A percentile compares a stretch with the other conserved stretches of the same genome.
phyloP scores from a whole-genome alignment of 2,113 vertebrate genomes.

The Bufo gargarizans region DNA sequence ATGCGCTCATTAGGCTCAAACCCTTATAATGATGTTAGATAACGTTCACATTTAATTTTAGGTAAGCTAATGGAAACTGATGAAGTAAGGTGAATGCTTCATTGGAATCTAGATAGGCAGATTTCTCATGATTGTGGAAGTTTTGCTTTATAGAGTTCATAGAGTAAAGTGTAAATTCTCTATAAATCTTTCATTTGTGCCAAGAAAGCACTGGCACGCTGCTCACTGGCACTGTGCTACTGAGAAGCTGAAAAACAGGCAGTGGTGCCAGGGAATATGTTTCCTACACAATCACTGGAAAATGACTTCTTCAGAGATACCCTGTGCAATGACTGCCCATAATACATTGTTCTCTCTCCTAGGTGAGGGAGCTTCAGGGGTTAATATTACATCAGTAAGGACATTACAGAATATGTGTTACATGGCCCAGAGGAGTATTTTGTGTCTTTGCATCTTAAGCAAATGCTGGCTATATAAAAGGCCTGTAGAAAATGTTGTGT shows the following conservation, averaged over 20 bases:
- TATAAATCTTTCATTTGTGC: constrained; percentile 1
- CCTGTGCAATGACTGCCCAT: not conserved
- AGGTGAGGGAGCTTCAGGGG: not conserved
- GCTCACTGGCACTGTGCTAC: constrained; percentile 2
- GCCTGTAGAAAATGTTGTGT: constrained; percentile 12
- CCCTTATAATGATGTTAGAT: not conserved
- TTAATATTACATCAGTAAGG: constrained; percentile 18
- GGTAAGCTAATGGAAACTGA: constrained; percentile 6
- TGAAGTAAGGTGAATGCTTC: not conserved
- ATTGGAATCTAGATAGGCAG: not conserved
- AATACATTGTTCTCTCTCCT: constrained; percentile 4
- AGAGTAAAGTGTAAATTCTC: not conserved
- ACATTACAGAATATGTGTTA: constrained; percentile 1
- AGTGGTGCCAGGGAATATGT: constrained; percentile 1
- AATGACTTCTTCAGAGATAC: not conserved
- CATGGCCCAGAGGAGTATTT: constrained; percentile 37
- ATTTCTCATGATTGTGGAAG: constrained; percentile 24
- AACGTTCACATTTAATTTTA: not conserved
- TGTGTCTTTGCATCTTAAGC: constrained; percentile 32
- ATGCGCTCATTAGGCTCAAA: not conserved
- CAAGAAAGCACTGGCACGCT: constrained; percentile 14
- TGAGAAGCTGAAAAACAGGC: not conserved
- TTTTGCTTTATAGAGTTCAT: not conserved
- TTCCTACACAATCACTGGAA: not conserved
- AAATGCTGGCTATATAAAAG: constrained; percentile 40